Evolutionary conservation across 2,797 vertebrate species (phyloP).

Genomic region (Enteromius treurensis): DNA sequence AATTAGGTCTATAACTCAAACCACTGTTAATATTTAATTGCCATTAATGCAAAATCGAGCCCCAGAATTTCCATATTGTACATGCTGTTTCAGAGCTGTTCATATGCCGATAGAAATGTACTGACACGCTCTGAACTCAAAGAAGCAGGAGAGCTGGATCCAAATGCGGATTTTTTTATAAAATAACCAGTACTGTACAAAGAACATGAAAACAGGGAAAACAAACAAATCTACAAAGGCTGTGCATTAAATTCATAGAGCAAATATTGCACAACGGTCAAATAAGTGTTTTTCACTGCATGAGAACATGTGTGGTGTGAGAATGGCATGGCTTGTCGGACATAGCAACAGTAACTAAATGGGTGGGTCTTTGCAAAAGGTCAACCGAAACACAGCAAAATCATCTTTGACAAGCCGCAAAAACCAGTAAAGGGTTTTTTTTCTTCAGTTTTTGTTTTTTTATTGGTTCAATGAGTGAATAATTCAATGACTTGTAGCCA

Average conservation of each 20-base stretch:
- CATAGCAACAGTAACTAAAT: neutral
- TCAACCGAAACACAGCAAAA: neutral
- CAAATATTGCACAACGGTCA: neutral
- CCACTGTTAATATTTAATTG: conserved; percentile 46
- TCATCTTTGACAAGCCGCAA: neutral
- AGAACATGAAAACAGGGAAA: neutral
- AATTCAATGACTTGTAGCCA: neutral
- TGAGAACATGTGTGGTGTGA: neutral
- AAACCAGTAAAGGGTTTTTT: neutral
- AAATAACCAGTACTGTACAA: neutral
- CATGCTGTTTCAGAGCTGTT: conserved; percentile 3
- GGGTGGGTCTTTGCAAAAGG: neutral
- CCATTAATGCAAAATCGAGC: conserved; percentile 27
- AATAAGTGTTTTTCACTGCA: neutral
- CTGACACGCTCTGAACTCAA: neutral
- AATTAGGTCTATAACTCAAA: conserved; percentile 52
- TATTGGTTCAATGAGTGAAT: neutral
- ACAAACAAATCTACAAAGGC: neutral
- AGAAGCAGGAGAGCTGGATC: neutral
- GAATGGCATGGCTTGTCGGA: neutral
- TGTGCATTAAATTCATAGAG: neutral
- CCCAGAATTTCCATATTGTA: conserved; percentile 5
- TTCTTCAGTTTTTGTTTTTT: neutral
- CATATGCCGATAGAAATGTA: neutral
- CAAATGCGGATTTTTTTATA: neutral